Conservation (phyloP, 1,140 invertebrate genomes). For the Habropoda laboriosa region DNA sequence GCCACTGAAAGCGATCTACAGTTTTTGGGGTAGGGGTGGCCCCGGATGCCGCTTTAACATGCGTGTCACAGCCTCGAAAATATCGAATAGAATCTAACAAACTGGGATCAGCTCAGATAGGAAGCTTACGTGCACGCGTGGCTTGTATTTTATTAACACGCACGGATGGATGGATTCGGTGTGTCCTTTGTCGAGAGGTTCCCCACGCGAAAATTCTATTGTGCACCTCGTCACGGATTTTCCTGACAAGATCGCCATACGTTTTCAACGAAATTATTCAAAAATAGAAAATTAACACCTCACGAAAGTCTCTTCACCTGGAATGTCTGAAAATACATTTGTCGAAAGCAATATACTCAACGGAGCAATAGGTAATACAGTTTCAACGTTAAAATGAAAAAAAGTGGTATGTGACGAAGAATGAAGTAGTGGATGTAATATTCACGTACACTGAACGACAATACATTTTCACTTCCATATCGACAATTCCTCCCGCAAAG, state of each 20-base stretch:
- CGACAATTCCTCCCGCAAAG: too few relatives aligned
- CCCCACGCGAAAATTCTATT: background rate
- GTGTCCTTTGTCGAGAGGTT: background rate
- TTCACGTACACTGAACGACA: too few relatives aligned
- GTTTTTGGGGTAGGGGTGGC: conserved; percentile 25
- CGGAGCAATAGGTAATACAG: too few relatives aligned
- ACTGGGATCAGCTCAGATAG: conserved; percentile 13
- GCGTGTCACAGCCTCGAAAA: conserved; percentile 48
- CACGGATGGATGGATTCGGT: background rate
- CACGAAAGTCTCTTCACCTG: too few relatives aligned
- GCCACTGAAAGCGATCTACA: conserved; percentile 57
- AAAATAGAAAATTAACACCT: too few relatives aligned
- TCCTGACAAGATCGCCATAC: background rate
- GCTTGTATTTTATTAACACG: conserved; percentile 29
- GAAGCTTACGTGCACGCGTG: background rate
- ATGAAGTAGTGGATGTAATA: too few relatives aligned
- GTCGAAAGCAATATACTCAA: too few relatives aligned
- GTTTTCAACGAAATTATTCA: too few relatives aligned
- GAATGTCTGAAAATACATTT: too few relatives aligned
- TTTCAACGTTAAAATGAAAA: too few relatives aligned
- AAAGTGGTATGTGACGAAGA: too few relatives aligned
- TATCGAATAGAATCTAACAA: conserved; percentile 53
- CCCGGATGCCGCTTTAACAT: conserved; percentile 1
- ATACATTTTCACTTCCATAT: too few relatives aligned
- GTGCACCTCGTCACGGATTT: background rate